Evolutionary conservation across 2,113 vertebrate species (phyloP).

Genomic region (Phasianus colchicus): DNA sequence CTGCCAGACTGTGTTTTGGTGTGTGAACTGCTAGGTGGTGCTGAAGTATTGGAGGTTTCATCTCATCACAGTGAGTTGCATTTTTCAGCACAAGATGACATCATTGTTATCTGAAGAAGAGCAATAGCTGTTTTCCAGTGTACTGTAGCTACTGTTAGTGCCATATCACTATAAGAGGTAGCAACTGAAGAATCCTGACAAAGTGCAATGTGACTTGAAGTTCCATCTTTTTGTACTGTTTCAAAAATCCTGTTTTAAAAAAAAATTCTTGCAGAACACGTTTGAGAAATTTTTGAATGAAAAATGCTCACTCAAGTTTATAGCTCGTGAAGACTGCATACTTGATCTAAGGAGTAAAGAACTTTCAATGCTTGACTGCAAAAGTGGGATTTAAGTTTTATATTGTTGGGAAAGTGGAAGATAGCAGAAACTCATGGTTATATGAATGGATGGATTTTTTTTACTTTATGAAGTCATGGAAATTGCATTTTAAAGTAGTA

Average conservation of each 20-base stretch:
- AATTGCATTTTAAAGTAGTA: neutral
- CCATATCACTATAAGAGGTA: neutral
- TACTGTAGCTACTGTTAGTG: neutral
- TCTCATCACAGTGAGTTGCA: neutral
- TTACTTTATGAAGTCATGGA: neutral
- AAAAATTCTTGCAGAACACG: neutral
- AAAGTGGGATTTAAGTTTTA: neutral
- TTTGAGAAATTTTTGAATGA: neutral
- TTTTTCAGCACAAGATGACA: neutral
- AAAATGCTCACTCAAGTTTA: neutral
- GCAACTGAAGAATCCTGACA: neutral
- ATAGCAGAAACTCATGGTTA: neutral
- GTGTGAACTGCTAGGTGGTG: constrained; percentile 21
- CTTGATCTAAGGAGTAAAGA: neutral
- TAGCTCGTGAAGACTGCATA: neutral
- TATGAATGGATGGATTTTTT: neutral
- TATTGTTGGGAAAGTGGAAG: neutral
- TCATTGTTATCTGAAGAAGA: neutral
- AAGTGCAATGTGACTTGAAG: neutral
- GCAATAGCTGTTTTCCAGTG: fast-evolving
- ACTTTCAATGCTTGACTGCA: neutral
- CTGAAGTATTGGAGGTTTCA: neutral
- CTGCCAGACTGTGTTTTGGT: neutral
- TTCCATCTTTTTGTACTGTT: neutral
- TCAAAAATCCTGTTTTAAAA: neutral